Conservation (phyloP, 2,113 vertebrate genomes). For the Crocuta crocuta region DNA sequence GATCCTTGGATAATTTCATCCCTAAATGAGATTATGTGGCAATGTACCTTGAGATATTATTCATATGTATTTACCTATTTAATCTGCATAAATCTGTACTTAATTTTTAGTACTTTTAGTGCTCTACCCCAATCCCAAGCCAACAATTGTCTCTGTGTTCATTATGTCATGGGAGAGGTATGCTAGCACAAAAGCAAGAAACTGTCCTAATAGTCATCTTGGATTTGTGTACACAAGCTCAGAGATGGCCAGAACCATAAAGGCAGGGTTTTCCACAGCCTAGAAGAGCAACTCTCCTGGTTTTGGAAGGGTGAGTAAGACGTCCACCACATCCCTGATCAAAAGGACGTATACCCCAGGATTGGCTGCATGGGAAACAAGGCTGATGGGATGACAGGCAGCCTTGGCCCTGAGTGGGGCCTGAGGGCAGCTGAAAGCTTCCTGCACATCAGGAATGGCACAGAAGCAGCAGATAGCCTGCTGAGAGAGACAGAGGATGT, state of each 20-base stretch:
- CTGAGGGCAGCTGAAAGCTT: background rate
- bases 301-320: background rate
- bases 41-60: background rate
- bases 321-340: background rate
- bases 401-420: background rate
- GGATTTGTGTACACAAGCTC: background rate
- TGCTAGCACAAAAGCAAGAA: background rate
- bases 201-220: background rate
- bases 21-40: background rate
- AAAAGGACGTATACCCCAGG: background rate
- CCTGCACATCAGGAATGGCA: background rate
- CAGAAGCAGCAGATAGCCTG: background rate
- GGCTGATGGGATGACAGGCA: background rate
- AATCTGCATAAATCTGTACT: background rate
- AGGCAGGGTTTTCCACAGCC: background rate
- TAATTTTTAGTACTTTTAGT: conserved; percentile 11
- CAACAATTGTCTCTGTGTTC: background rate
- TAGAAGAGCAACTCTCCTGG: background rate
- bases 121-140: background rate
- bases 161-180: background rate
- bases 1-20: background rate
- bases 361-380: background rate
- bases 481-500: background rate
- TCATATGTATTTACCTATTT: background rate
- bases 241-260: background rate